Base-by-base conservation (phyloP, 2,113 vertebrate species). In the Mirza zaza region DNA sequence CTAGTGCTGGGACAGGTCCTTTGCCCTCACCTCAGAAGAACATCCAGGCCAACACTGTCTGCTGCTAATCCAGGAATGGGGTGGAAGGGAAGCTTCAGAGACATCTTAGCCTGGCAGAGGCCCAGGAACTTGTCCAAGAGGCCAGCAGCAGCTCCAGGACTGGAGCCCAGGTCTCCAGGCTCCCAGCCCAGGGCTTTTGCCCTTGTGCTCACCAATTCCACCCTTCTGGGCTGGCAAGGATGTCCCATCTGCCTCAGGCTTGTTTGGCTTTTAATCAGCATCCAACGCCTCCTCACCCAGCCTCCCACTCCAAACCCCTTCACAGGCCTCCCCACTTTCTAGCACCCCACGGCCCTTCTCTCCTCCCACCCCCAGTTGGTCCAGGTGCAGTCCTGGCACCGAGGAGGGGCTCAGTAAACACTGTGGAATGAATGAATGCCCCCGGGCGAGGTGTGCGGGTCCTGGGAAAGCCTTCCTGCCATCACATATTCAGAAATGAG, bases 371-470 rank as follows among this genome's bases (percentile, higher is more conserved):
- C 34, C 36, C 50, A 48, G 18, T 36, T 9, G 6, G 0, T 10
- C 59, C 36, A 50, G 6, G 57, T 6, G 13, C 59, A 36, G 36
- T 5, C 14, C 14, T 5, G 68, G 25, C 10, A 3, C 14, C 13
- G 3, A 23, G 27, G 39, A n/a, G 6, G 20, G 20, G 1, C 48
- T 67, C 68, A 2, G 1, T 6, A 76, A 32, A 52, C 0, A 4
- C 39, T 34, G 34, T 17, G 0, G 23, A 65, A 48, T 34, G 18
- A 42, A 18, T 9, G 20, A 18, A 17, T 13, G 84, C 36, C n/a
- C 3, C 6, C 34, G 10, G 59, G 80, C 2, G 10, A 92, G 34
- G 34, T 14, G 57, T 7, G 17, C 10, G 8, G 32, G 32, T 50
- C n/a, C 17, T 6, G 20, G 76, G n/a, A 63, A 71, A 21, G 42